phyloP scores from a whole-genome alignment of 1,140 invertebrate species.

The Aphidius gifuensis region DNA sequence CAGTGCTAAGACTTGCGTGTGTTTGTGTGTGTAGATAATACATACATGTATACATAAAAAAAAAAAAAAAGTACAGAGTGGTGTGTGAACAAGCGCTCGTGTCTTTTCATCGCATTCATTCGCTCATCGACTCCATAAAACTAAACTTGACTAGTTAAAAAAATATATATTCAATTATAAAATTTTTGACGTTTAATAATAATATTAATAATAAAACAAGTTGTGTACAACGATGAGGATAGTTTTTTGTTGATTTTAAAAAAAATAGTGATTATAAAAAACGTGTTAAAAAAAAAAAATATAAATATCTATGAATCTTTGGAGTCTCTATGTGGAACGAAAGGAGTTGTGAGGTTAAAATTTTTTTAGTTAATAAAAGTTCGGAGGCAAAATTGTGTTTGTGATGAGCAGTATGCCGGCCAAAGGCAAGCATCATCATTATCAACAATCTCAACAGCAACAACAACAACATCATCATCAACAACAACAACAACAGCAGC shows the following conservation, averaged over 20 bases:
- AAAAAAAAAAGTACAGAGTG: no score
- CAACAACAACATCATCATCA: slow-evolving; percentile 30
- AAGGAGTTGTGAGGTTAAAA: slow-evolving; percentile 34
- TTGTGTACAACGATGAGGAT: background rate
- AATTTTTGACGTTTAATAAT: no score
- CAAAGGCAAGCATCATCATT: slow-evolving; percentile 44
- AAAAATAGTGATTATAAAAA: background rate
- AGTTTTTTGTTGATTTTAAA: background rate
- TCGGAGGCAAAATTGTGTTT: slow-evolving; percentile 33
- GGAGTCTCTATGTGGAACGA: slow-evolving; percentile 42
- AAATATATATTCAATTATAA: no score
- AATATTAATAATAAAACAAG: no score
- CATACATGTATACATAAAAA: no score
- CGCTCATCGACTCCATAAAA: no score
- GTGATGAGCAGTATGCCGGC: slow-evolving; percentile 45
- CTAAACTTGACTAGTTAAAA: no score
- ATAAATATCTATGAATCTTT: slow-evolving; percentile 19
- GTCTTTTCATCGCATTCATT: no score
- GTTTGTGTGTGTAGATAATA: background rate
- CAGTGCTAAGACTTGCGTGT: background rate
- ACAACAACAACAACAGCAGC: slow-evolving; percentile 28
- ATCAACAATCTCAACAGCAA: slow-evolving; percentile 36
- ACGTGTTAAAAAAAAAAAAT: background rate
- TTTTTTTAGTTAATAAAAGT: slow-evolving; percentile 36
- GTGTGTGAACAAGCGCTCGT: no score